Percentiles rank a stretch among this genome's conserved stretches.
Evolutionary conservation across 1,140 invertebrate species (phyloP).

Genomic region (Dryas iulia): DNA sequence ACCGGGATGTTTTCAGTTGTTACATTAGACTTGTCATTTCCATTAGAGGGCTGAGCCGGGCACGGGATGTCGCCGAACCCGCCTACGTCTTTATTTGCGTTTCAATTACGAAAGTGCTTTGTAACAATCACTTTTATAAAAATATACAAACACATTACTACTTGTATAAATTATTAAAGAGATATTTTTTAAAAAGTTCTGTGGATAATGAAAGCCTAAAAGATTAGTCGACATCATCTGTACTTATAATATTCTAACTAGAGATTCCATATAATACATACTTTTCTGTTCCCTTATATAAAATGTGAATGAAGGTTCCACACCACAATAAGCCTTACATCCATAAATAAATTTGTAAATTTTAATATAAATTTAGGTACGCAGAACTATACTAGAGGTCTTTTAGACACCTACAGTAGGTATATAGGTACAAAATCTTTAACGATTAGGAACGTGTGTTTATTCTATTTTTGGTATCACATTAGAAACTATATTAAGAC

Average conservation of each 20-base stretch:
- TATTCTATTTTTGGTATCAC: no score
- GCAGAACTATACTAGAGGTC: no score
- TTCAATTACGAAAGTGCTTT: slow-evolving; percentile 63
- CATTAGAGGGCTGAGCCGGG: slow-evolving; percentile 56
- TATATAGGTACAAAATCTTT: no score
- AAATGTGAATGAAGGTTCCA: no score
- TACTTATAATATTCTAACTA: neutral
- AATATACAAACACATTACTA: slow-evolving; percentile 4
- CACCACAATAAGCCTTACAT: no score
- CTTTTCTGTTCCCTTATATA: no score
- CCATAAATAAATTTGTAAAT: no score
- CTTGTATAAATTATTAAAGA: slow-evolving; percentile 18
- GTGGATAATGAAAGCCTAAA: neutral
- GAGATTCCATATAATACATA: neutral
- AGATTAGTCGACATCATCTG: neutral
- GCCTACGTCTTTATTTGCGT: slow-evolving; percentile 46
- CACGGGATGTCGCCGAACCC: slow-evolving; percentile 60
- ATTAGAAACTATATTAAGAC: no score
- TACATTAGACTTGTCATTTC: slow-evolving; percentile 76
- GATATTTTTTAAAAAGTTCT: neutral
- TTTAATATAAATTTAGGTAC: no score
- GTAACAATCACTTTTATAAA: slow-evolving; percentile 38
- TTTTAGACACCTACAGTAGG: no score
- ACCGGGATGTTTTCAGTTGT: slow-evolving; percentile 69
- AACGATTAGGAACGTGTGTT: no score